Conservation (phyloP, 2,113 vertebrate genomes). For the Tinamus guttatus region DNA sequence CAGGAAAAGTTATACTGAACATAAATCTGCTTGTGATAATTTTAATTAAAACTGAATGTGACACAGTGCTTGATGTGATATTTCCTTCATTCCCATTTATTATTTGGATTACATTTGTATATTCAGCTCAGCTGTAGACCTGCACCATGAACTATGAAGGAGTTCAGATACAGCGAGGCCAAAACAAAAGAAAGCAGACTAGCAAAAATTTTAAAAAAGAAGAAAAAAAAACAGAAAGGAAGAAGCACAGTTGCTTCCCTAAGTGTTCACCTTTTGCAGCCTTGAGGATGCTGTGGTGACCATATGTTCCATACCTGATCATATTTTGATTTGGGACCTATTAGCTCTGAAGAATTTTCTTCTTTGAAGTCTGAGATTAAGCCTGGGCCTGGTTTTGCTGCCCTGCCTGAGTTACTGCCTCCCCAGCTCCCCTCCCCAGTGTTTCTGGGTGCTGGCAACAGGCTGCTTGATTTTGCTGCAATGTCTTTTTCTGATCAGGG, state of each 20-base stretch:
- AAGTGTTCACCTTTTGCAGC: not conserved
- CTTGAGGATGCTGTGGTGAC: slow-evolving; percentile 42
- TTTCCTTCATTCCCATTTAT: slow-evolving; percentile 2
- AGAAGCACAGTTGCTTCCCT: not conserved
- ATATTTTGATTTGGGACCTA: slow-evolving; percentile 53
- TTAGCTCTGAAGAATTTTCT: slow-evolving; percentile 36
- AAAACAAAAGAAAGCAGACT: slow-evolving; percentile 25
- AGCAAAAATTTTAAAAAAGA: not conserved
- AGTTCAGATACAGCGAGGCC: not conserved
- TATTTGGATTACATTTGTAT: slow-evolving; percentile 19
- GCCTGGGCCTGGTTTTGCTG: not conserved
- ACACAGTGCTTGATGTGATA: slow-evolving; percentile 10
- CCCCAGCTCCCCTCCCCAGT: not conserved
- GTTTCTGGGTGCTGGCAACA: slow-evolving; percentile 5
- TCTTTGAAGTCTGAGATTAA: slow-evolving; percentile 61
- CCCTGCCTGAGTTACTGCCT: not conserved
- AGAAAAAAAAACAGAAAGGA: not conserved
- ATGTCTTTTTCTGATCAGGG: not conserved
- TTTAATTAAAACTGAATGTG: slow-evolving; percentile 67
- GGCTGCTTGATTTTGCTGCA: not conserved
- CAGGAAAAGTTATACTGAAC: slow-evolving; percentile 42
- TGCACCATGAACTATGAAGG: not conserved
- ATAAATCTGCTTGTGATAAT: slow-evolving; percentile 67
- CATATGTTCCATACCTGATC: slow-evolving; percentile 62
- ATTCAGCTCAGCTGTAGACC: slow-evolving; percentile 10